Base-by-base conservation (phyloP, 2,113 vertebrate species). In the Amia ocellicauda region DNA sequence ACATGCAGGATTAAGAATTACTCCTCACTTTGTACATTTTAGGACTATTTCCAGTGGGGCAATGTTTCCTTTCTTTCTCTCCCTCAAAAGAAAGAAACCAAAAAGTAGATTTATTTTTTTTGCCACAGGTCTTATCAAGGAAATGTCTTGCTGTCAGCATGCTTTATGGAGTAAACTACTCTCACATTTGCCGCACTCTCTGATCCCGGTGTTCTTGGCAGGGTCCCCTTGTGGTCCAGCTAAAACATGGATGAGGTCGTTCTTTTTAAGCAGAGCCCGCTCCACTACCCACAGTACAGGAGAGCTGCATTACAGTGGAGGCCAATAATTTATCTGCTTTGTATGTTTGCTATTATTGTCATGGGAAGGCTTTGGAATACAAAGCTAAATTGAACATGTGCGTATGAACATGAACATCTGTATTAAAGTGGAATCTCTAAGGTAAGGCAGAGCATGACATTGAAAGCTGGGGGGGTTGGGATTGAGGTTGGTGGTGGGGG, bases 231-330 rank as follows among this genome's bases (percentile, higher is more conserved):
- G 49, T 67, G 29, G 40, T 45, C 19, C 36, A 27, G 3, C 20
- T n/a, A 50, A 61, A 31, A 49, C 40, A 29, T 22, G 10, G 26
- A 9, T 7, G 42, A 2, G 43, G 57, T 10, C 22, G 19, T 19
- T 27, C 19, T 27, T 26, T n/a, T n/a, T n/a, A n/a, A n/a, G n/a
- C n/a, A n/a, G n/a, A n/a, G n/a, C n/a, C n/a, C n/a, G 31, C 31
- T 36, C 31, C 5, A 11, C 31, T 11, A 36, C 31, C 31, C 13
- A 51, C 36, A 31, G 20, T 61, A 58, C 56, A 23, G 27, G 54
- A 69, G 69, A 74, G 70, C 68, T 78, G 64, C 76, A 73, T 20
- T 56, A 55, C 60, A 11, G 5, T 73, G 64, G 42, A 26, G 52
- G 47, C 53, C 58, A 23, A 54, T 59, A 62, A 40, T 49, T 22